Evolutionary conservation across 2,113 vertebrate genomes (phyloP).

Genomic region (Grammomys surdaster): DNA sequence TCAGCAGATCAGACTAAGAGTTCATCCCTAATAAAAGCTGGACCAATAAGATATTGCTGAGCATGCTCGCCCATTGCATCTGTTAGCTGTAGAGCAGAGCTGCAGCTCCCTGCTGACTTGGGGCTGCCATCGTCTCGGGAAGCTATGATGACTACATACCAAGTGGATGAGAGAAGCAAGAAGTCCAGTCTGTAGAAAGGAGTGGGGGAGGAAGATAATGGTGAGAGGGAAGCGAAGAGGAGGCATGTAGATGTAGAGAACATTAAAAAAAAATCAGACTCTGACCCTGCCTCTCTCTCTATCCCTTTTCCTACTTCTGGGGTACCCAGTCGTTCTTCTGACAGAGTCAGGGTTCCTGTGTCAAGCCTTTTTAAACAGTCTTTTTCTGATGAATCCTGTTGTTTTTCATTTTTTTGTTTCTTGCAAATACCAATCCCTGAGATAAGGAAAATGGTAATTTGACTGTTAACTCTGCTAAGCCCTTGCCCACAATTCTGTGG

Average conservation of each 20-base stretch:
- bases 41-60: not conserved
- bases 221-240: not conserved
- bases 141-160: not conserved
- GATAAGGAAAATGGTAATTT: not conserved
- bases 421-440: not conserved
- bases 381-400: not conserved
- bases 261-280: not conserved
- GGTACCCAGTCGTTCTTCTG: not conserved
- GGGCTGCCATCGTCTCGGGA: not conserved
- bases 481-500: not conserved
- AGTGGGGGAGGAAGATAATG: not conserved
- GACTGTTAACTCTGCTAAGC: not conserved
- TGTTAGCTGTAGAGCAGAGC: not conserved
- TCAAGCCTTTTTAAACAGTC: not conserved
- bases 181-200: not conserved
- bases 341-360: not conserved
- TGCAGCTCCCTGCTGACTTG: not conserved
- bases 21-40: not conserved
- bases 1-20: not conserved
- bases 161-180: not conserved
- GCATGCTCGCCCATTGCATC: not conserved
- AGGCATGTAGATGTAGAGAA: not conserved
- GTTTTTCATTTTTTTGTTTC: slow-evolving; percentile 39
- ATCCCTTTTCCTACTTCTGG: not conserved
- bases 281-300: not conserved